These are phyloP conservation scores for Chouioia cunea DNA, from an alignment of 2,888 invertebrate species.

Conservation along the genomic window DNA sequence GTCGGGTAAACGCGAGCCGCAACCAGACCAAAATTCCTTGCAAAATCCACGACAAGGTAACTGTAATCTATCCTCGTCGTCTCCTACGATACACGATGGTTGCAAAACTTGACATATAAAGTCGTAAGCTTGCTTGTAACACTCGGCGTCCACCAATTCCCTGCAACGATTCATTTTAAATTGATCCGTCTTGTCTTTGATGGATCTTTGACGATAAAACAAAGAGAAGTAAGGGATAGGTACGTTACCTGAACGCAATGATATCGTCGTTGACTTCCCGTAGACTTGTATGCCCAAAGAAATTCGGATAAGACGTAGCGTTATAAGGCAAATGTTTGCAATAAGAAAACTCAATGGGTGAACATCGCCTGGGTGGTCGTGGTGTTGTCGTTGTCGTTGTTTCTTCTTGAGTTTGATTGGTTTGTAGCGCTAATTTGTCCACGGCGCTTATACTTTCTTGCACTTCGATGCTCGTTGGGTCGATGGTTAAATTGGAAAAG, in stretches of 20 bases:
- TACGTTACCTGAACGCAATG: slow-evolving; percentile 76
- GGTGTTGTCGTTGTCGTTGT: slow-evolving; percentile 70
- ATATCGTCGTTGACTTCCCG: slow-evolving; percentile 81
- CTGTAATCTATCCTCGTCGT: slow-evolving; percentile 71
- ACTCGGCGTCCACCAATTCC: slow-evolving; percentile 91
- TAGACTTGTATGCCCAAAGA: slow-evolving; percentile 76
- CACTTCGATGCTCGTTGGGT: slow-evolving; percentile 77
- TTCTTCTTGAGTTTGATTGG: slow-evolving; percentile 44
- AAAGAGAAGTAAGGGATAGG: too few species aligned
- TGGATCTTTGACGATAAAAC: too few species aligned
- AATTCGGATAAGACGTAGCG: slow-evolving; percentile 86
- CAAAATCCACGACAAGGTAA: slow-evolving; percentile 88
- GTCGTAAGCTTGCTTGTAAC: slow-evolving; percentile 88
- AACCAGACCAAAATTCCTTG: slow-evolving; percentile 85
- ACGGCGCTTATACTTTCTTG: slow-evolving; percentile 70
- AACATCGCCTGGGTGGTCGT: slow-evolving; percentile 77
- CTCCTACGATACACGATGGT: slow-evolving; percentile 76
- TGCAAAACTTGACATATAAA: slow-evolving; percentile 90
- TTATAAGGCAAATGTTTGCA: slow-evolving; percentile 83
- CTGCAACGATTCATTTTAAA: slow-evolving; percentile 70
- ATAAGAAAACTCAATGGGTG: slow-evolving; percentile 76
- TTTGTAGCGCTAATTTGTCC: slow-evolving; percentile 65
- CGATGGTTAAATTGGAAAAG: slow-evolving; percentile 76
- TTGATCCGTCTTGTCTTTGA: too few species aligned
- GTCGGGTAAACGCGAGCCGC: slow-evolving; percentile 81